Base-by-base conservation (phyloP, 2,113 vertebrate genomes). In the Suricata suricatta region DNA sequence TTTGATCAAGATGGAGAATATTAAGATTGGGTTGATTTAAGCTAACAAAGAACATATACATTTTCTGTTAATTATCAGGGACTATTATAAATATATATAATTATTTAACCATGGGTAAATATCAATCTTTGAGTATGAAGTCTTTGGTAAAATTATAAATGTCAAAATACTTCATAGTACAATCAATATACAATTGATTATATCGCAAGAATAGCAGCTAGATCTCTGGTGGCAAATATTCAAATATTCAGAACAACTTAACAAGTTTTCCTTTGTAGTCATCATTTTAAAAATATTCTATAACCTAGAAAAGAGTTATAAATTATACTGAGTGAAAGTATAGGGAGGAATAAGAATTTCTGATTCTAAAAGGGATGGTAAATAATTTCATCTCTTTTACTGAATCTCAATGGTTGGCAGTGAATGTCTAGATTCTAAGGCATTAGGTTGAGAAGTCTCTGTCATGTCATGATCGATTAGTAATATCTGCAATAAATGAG, bases 61-160 rank as follows among this genome's bases (percentile, higher is more conserved):
- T 50, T 97, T 97, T 95, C 16, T 16, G 71, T 9, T 81, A 44
- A 83, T 52, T 68, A 83, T 16, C 16, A 94, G 7, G 10, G 16
- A 50, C 29, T 77, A 69, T 50, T n/a, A 35, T 25, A 41, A 57
- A 12, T 41, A 86, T n/a, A 29, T 68, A 86, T 23, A 7, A 60
- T 8, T 50, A 77, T 77, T 44, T 10, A 52, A 33, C 17, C 57
- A 86, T 10, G 2, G 16, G 27, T 85, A 80, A 93, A 66, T 74
- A 77, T 50, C 35, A 81, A 3, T n/a, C 15, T 41, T 83, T 41
- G 17, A 82, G 3, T 77, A 50, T 89, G 10, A 38, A 92, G 12
- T 60, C 41, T 47, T 94, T 64, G 44, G 31, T 63, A 86, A 95
- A 95, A 77, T 57, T n/a, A 85, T 71, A 93, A 88, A 91, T 80